Evolutionary conservation across 1,140 invertebrate genomes (phyloP).

Genomic region (Aphidius gifuensis): DNA sequence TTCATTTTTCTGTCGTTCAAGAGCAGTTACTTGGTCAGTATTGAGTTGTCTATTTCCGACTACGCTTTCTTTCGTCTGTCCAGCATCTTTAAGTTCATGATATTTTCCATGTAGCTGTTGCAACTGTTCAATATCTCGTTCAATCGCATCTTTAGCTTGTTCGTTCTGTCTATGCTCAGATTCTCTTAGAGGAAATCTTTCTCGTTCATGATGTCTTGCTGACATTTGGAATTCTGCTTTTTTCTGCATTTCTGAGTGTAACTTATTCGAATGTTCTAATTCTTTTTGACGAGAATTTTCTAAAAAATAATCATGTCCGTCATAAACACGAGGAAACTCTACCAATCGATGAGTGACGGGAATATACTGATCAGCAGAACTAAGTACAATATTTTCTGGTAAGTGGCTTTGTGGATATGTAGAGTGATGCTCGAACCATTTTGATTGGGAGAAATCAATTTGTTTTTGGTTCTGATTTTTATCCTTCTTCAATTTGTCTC

Average conservation of each 20-base stretch:
- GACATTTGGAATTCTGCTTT: slow-evolving; percentile 44
- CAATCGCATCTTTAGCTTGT: slow-evolving; percentile 42
- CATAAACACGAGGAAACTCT: slow-evolving; percentile 49
- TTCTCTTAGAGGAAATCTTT: slow-evolving; percentile 26
- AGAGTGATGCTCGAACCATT: slow-evolving; percentile 32
- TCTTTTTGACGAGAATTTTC: slow-evolving; percentile 44
- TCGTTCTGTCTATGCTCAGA: slow-evolving; percentile 33
- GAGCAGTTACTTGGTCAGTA: slow-evolving; percentile 23
- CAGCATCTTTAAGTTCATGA: slow-evolving; percentile 36
- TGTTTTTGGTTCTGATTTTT: slow-evolving; percentile 37
- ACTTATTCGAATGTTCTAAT: slow-evolving; percentile 39
- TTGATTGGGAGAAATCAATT: slow-evolving; percentile 31
- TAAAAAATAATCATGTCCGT: slow-evolving; percentile 42
- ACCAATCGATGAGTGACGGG: slow-evolving; percentile 41
- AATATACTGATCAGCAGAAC: slow-evolving; percentile 44
- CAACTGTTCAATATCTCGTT: slow-evolving; percentile 43
- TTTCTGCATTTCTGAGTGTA: slow-evolving; percentile 45
- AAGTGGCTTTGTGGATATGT: slow-evolving; percentile 36
- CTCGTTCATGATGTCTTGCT: slow-evolving; percentile 44
- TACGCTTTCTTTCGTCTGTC: slow-evolving; percentile 33
- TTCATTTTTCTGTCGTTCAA: slow-evolving; percentile 26
- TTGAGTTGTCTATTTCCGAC: slow-evolving; percentile 28
- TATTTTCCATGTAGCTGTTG: slow-evolving; percentile 39
- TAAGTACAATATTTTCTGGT: slow-evolving; percentile 30
- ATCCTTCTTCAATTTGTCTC: slow-evolving; percentile 45